A percentile compares a stretch with the other conserved stretches of the same genome.
Conservation (phyloP, 1,140 invertebrate genomes). For the Marisa cornuarietis region DNA sequence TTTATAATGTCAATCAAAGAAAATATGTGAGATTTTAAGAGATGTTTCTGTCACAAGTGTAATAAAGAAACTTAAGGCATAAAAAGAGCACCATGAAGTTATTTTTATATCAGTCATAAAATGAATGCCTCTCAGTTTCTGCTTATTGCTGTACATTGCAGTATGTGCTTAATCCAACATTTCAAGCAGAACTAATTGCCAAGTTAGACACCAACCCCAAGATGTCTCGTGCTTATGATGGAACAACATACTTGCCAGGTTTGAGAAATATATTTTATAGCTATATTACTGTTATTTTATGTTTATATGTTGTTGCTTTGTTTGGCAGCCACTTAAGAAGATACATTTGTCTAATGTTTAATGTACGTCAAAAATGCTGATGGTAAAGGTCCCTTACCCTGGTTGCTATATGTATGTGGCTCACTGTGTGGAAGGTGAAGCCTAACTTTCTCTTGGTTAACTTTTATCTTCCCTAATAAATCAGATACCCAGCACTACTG, state of each 20-base stretch:
- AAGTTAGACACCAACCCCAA: constrained; percentile 85
- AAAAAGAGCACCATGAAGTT: neutral
- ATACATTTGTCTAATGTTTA: neutral
- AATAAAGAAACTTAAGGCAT: too few species aligned
- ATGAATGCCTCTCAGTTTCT: neutral
- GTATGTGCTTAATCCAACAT: constrained; percentile 98
- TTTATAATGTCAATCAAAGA: neutral
- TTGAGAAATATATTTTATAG: constrained; percentile 8
- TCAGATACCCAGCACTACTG: too few species aligned
- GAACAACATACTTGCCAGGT: constrained; percentile 93
- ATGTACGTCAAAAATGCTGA: neutral
- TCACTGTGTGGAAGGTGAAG: too few species aligned
- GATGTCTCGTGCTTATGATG: constrained; percentile 94
- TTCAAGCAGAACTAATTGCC: constrained; percentile 82
- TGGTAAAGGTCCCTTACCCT: too few species aligned
- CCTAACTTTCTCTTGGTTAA: too few species aligned
- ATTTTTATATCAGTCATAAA: neutral
- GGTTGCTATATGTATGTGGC: too few species aligned
- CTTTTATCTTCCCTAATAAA: too few species aligned
- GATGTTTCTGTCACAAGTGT: too few species aligned
- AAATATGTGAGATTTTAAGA: too few species aligned
- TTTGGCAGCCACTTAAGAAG: neutral
- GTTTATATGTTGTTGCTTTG: neutral
- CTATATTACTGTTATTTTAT: neutral
- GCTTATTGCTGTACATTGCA: constrained; percentile 51